Percentiles rank a stretch among this genome's conserved stretches.
Evolutionary conservation across 2,797 vertebrate genomes (phyloP).

Genomic region (Morus bassanus): DNA sequence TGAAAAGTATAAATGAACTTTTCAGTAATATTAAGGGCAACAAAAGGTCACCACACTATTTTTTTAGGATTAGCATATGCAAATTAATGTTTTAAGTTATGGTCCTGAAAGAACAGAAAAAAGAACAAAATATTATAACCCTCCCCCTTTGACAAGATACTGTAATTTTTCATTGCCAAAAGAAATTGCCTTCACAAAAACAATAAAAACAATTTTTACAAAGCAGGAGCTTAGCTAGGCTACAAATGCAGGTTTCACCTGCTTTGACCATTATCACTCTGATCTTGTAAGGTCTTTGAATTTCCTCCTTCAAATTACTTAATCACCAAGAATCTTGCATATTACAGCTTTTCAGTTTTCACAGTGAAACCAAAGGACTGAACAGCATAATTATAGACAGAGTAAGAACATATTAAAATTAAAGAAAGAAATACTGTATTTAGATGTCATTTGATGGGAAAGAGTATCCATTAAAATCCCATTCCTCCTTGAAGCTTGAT

Average conservation of each 20-base stretch:
- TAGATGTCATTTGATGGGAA: background rate
- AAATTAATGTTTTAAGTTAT: background rate
- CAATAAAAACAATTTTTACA: background rate
- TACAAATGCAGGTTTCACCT: background rate
- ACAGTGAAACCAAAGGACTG: conserved; percentile 12
- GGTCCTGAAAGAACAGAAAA: background rate
- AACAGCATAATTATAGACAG: conserved; percentile 1
- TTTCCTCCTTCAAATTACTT: background rate
- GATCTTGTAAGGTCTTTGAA: background rate
- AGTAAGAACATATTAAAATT: background rate
- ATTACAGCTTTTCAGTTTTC: background rate
- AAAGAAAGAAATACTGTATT: background rate
- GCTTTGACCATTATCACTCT: background rate
- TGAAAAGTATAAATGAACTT: conserved; percentile 5
- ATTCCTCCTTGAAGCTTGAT: background rate
- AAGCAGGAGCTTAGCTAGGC: background rate
- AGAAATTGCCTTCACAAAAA: background rate
- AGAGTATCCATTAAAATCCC: background rate
- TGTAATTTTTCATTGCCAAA: background rate
- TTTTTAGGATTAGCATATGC: background rate
- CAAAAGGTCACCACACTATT: background rate
- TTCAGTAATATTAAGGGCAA: background rate
- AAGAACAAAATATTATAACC: background rate
- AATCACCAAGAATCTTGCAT: background rate
- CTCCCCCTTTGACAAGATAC: background rate